A percentile compares a stretch with the other conserved stretches of the same genome.
These are phyloP conservation scores for Belgica antarctica DNA, from an alignment of 2,888 invertebrate genomes.

Conservation along the genomic window DNA sequence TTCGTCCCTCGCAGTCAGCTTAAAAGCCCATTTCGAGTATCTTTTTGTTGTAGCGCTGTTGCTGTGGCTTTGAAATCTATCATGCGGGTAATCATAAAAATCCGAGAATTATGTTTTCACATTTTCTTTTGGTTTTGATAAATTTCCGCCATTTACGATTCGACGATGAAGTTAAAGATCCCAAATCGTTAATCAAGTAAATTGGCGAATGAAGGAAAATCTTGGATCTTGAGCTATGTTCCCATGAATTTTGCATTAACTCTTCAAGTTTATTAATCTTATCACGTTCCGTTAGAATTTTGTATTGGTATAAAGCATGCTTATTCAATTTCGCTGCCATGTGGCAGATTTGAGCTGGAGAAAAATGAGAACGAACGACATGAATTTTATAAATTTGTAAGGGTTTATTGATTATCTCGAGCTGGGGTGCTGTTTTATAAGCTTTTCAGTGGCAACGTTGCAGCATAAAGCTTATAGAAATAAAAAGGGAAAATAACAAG, in stretches of 20 bases:
- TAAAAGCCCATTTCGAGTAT: no score
- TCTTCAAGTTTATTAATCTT: constrained; percentile 31
- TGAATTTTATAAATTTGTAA: neutral
- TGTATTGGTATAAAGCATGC: constrained; percentile 22
- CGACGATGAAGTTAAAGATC: neutral
- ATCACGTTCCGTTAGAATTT: constrained; percentile 30
- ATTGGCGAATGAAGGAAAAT: constrained; percentile 29
- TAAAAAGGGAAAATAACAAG: no score
- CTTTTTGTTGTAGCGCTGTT: no score
- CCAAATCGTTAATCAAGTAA: constrained; percentile 38
- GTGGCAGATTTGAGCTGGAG: neutral
- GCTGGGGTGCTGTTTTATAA: neutral
- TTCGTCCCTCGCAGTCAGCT: no score
- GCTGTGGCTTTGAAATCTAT: no score
- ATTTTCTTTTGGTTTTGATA: no score
- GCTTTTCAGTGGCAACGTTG: neutral
- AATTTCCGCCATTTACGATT: neutral
- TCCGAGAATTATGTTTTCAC: no score
- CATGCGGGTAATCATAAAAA: neutral
- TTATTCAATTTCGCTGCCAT: constrained; percentile 29
- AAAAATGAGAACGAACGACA: constrained; percentile 8
- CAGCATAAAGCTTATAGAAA: neutral
- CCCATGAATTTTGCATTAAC: constrained; percentile 33
- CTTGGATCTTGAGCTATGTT: constrained; percentile 19
- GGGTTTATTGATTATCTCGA: constrained; percentile 11